phyloP scores from a whole-genome alignment of 2,888 invertebrate genomes.

The Eupithecia subfuscata region DNA sequence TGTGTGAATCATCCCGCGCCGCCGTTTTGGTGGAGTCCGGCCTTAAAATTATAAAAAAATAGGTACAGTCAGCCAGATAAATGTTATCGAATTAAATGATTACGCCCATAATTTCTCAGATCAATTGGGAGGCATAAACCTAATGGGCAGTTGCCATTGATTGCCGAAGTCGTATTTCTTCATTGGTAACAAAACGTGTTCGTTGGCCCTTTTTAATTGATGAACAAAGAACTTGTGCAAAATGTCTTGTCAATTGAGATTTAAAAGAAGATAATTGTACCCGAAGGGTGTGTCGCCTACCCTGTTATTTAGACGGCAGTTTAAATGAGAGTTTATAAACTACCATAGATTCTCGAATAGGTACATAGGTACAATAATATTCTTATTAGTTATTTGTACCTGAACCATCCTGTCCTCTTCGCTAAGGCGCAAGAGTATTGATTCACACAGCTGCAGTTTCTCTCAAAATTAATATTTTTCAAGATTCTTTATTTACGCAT shows the following conservation, averaged over 20 bases:
- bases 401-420: neutral
- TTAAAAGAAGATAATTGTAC: constrained; percentile 11
- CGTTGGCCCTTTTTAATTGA: constrained; percentile 32
- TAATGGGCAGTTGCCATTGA: constrained; percentile 24
- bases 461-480: too few relatives aligned
- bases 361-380: neutral
- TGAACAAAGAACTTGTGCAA: constrained; percentile 28
- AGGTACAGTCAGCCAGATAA: constrained; percentile 30
- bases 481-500: too few relatives aligned
- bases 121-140: constrained; percentile 34
- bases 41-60: neutral
- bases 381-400: neutral
- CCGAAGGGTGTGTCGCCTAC: neutral
- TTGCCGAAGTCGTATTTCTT: constrained; percentile 29
- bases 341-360: neutral
- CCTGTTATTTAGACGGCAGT: neutral
- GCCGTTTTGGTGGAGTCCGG: neutral
- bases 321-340: neutral
- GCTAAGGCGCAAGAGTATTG: neutral
- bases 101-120: constrained; percentile 32
- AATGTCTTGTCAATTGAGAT: constrained; percentile 27
- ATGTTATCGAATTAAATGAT: constrained; percentile 36
- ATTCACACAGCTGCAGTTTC: too few relatives aligned
- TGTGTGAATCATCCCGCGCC: neutral
- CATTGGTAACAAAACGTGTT: constrained; percentile 30